These are phyloP conservation scores for Knipowitschia caucasica DNA, from an alignment of 2,797 vertebrate species.

Conservation along the genomic window DNA sequence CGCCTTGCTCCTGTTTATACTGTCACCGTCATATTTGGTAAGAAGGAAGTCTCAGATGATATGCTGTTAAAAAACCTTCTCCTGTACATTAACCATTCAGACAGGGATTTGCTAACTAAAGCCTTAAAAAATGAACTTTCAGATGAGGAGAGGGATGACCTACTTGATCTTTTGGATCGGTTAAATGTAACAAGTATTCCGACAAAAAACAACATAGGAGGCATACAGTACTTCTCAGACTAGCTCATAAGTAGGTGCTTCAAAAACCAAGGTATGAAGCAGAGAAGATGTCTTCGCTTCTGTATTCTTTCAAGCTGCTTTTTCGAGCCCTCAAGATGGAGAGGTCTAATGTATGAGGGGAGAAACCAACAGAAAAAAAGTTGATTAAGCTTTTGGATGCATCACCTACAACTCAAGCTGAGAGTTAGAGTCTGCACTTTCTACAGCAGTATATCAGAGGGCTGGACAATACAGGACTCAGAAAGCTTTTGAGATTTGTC, in stretches of 20 bases:
- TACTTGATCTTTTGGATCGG: constrained; percentile 3
- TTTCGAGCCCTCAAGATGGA: constrained; percentile 14
- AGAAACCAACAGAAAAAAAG: constrained; percentile 15
- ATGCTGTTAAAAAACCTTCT: constrained; percentile 7
- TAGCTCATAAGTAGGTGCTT: constrained; percentile 36
- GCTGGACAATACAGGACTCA: constrained; percentile 18
- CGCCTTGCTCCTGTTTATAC: constrained; percentile 20
- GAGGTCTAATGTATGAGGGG: constrained; percentile 12
- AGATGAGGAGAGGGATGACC: not conserved
- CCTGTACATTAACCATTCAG: constrained; percentile 29
- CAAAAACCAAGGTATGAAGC: constrained; percentile 37
- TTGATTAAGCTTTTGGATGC: constrained; percentile 13
- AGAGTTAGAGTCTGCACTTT: constrained; percentile 20
- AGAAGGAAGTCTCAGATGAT: constrained; percentile 37
- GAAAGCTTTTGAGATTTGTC: constrained; percentile 16
- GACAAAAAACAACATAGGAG: constrained; percentile 29
- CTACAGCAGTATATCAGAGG: constrained; percentile 25
- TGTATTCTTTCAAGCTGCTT: not conserved
- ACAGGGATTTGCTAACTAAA: constrained; percentile 28
- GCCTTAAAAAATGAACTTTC: constrained; percentile 24
- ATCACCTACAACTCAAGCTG: constrained; percentile 6
- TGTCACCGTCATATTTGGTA: constrained; percentile 30
- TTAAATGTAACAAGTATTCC: constrained; percentile 24
- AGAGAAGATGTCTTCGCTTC: constrained; percentile 22
- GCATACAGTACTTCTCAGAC: constrained; percentile 32